Evolutionary conservation across 1,140 invertebrate genomes (phyloP), one percentile per base, ranked within the genome.

Genomic region (Araneus ventricosus): DNA sequence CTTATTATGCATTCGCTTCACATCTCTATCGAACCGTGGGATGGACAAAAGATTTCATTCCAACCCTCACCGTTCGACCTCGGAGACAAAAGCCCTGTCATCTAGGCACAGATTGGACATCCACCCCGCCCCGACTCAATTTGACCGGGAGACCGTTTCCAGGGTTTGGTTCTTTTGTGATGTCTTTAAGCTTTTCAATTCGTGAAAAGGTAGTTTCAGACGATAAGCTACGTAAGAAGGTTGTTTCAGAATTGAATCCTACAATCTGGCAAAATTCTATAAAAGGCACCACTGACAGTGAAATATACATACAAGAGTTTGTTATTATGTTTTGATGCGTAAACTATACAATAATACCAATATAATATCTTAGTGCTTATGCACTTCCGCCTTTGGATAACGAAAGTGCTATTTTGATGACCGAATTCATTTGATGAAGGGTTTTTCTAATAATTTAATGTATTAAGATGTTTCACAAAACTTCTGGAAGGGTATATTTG

Each of bases 1-100:
- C 7, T 8, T 67, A 30, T 67, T 67, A 67, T 27, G 63, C n/a
- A 67, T 67, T 67, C 63, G 4, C 63, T 10, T 27, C 63, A 67
- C 63, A 67, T 67, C 63, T 67, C 27, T n/a, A 14, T n/a, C n/a
- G 63, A 67, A 67, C 27, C 63, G 8, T 27, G n/a, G 24, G n/a
- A 67, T 27, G 63, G n/a, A 67, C 63, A 67, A 67, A 67, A 67
- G 63, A 67, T 17, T 67, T 67, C 45, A 52, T 52, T 67, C 63
- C 63, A 27, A 3, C 63, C 63, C 63, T 67, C 63, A 8, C 63
- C 24, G 63, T 67, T 67, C 27, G 63, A 67, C 63, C 63, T 14
- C 24, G 27, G 63, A 67, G 63, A 67, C 63, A 67, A 67, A 67
- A 14, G 63, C n/a, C 63, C 24, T 8, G n/a, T 67, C 63, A 67